Percentiles rank a stretch among this genome's conserved stretches.
Conservation (phyloP, 2,888 invertebrate genomes). For the Pristionchus maxplancki region DNA sequence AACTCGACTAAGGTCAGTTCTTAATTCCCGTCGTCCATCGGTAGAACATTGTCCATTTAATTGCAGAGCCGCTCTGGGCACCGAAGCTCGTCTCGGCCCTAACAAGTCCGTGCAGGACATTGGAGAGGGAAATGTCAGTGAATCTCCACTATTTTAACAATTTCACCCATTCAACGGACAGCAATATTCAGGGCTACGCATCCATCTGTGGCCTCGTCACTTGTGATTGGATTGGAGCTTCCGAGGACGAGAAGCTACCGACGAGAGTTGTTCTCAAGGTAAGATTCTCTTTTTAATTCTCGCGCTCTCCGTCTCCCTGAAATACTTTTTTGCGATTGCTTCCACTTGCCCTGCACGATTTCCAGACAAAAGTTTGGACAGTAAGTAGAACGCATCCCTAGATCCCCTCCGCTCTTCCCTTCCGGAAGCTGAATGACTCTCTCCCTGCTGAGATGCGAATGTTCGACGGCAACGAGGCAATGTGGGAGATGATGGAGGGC, state of each 20-base stretch:
- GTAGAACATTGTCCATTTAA: no score
- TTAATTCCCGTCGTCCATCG: no score
- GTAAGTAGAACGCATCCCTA: no score
- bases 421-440: conserved; percentile 9
- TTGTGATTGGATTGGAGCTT: no score
- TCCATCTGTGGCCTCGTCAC: background rate
- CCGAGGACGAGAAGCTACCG: background rate
- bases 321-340: no score
- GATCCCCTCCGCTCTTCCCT: conserved; percentile 15
- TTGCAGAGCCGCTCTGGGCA: background rate
- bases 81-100: background rate
- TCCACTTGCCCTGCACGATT: no score
- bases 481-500: background rate
- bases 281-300: background rate
- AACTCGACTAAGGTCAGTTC: no score
- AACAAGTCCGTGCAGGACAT: background rate
- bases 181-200: background rate
- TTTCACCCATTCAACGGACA: no score
- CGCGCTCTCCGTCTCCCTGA: no score
- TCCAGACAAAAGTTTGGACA: no score
- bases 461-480: background rate
- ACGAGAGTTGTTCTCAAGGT: background rate
- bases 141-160: no score
- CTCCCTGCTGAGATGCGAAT: background rate
- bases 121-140: conserved; percentile 2